Evolutionary conservation across 1,140 invertebrate species (phyloP).

Genomic region (Agrilus planipennis): DNA sequence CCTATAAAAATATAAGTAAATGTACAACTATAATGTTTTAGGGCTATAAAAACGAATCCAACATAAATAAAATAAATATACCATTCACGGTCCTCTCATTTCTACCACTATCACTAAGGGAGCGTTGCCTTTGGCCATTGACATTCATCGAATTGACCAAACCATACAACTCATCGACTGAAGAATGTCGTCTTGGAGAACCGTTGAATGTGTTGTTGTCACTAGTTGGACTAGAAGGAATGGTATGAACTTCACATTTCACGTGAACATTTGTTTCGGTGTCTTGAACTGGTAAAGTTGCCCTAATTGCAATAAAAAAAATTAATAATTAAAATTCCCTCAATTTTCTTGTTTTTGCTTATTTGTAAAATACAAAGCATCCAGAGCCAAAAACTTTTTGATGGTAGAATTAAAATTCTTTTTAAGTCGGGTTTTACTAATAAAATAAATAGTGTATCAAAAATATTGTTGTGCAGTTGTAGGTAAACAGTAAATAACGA

Average conservation of each 20-base stretch:
- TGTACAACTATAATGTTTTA: not conserved
- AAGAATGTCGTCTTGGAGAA: conserved; percentile 41
- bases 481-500: too few species aligned
- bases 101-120: conserved; percentile 54
- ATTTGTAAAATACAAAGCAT: too few species aligned
- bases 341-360: too few species aligned
- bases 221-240: conserved; percentile 36
- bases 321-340: too few species aligned
- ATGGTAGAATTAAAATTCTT: too few species aligned
- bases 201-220: conserved; percentile 34
- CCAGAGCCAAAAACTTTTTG: too few species aligned
- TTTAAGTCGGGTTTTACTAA: too few species aligned
- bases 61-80: conserved; percentile 1
- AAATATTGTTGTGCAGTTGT: too few species aligned
- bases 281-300: conserved; percentile 63
- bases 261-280: conserved; percentile 33
- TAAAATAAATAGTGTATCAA: too few species aligned
- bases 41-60: not conserved
- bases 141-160: conserved; percentile 43
- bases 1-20: conserved; percentile 10
- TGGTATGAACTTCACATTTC: conserved; percentile 45
- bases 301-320: too few species aligned
- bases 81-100: conserved; percentile 24
- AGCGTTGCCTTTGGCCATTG: conserved; percentile 55
- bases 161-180: conserved; percentile 59